A percentile compares a stretch with the other conserved stretches of the same genome.
Evolutionary conservation across 2,797 vertebrate genomes (phyloP).

Genomic region (Pelodytes ibericus): DNA sequence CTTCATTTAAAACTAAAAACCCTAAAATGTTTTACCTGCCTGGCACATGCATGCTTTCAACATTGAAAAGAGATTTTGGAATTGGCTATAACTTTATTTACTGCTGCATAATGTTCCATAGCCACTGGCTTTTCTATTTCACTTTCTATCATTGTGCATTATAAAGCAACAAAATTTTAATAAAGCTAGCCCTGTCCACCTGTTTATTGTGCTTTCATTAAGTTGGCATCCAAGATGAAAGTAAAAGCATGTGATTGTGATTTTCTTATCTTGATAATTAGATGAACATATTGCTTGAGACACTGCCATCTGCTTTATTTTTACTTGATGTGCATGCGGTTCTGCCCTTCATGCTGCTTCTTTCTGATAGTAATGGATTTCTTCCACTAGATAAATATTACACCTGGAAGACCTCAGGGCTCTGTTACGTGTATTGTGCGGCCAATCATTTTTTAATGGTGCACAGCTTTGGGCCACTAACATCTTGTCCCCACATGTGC

Average conservation of each 20-base stretch:
- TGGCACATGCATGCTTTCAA: background rate
- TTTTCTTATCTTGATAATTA: slow-evolving; percentile 47
- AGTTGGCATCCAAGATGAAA: slow-evolving; percentile 32
- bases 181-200: slow-evolving; percentile 2
- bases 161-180: slow-evolving; percentile 9
- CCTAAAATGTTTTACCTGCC: background rate
- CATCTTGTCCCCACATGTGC: slow-evolving; percentile 43
- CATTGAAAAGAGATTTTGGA: background rate
- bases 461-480: slow-evolving; percentile 28
- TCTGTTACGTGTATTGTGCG: slow-evolving; percentile 22
- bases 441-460: slow-evolving; percentile 46
- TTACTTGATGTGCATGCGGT: slow-evolving; percentile 26
- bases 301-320: slow-evolving; percentile 41
- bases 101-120: slow-evolving; percentile 9
- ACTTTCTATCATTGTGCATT: background rate
- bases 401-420: slow-evolving; percentile 51
- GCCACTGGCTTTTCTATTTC: background rate
- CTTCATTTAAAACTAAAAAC: background rate
- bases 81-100: slow-evolving; percentile 1
- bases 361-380: slow-evolving; percentile 35
- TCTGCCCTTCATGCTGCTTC: slow-evolving; percentile 18
- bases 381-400: slow-evolving; percentile 35
- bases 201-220: slow-evolving; percentile 25
- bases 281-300: slow-evolving; percentile 40
- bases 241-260: slow-evolving; percentile 22